phyloP scores from a whole-genome alignment of 2,797 vertebrate species.

The Enteromius thamalakanensis region DNA sequence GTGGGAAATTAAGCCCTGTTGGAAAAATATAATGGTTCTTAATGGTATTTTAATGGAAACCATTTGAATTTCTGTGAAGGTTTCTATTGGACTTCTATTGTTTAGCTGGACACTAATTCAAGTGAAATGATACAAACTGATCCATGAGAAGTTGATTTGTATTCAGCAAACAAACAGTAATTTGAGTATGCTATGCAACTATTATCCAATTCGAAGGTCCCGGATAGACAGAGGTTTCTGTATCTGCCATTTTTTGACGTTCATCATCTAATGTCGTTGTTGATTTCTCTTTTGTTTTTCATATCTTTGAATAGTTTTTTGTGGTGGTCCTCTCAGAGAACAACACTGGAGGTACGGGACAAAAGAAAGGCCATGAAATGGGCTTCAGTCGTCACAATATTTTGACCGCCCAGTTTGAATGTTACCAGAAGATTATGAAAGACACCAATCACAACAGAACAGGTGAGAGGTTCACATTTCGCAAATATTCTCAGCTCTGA shows the following conservation, averaged over 20 bases:
- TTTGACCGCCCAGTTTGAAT: conserved; percentile 89
- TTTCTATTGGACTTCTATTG: no score
- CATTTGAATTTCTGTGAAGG: no score
- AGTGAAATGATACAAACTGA: background rate
- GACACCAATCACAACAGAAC: conserved; percentile 71
- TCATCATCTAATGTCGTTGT: background rate
- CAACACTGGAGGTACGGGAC: conserved; percentile 24
- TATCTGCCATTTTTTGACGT: background rate
- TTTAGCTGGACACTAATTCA: background rate
- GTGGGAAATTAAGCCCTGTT: no score
- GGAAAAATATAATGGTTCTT: no score
- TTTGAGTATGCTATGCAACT: background rate
- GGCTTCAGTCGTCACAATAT: conserved; percentile 79
- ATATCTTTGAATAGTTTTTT: conserved; percentile 67
- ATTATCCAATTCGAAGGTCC: background rate
- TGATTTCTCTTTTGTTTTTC: background rate
- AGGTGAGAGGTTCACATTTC: conserved; percentile 71
- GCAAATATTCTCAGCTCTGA: background rate
- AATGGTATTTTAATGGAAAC: no score
- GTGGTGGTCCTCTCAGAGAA: conserved; percentile 62
- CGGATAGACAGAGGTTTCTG: background rate
- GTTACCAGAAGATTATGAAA: conserved; percentile 92
- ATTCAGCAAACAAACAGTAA: background rate
- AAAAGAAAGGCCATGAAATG: conserved; percentile 58
- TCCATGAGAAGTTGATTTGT: background rate